Base-by-base conservation (phyloP, 2,888 invertebrate genomes). In the Lepidocyrtinus sp. region DNA sequence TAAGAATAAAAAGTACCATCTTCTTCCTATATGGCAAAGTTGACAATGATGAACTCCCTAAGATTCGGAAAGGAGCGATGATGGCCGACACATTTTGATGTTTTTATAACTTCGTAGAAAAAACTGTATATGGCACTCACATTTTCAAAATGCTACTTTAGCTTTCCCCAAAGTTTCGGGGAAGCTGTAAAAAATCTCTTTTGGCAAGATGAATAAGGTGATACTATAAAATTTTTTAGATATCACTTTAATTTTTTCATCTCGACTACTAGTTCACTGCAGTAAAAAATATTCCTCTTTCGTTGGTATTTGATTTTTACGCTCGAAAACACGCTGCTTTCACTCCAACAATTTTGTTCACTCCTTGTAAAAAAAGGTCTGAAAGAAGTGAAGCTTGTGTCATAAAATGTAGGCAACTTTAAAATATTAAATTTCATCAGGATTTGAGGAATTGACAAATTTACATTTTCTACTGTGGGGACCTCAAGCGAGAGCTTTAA, bases 11-110 rank as follows among this genome's bases (percentile, higher is more conserved):
- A 26, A 46, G 25, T 36, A 2, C 24, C 9, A 19, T 21, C 22
- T 24, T n/a, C n/a, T 68, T 19, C 46, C 61, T 68, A 68, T 64
- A 76, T 55, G 70, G 55, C 64, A 64, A 70, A 50, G 74, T 79
- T 74, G 69, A 74, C 74, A 74, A 70, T 74, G 79, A 74, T 79
- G 69, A 74, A 79, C 74, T 79, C 46, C 63, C 55, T 25, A 55
- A 68, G 69, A 79, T 74, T 79, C 74, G 79, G 70, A 70, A 79
- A 69, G 59, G 27, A 22, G 70, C 78, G 78, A 69, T 68, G 63
- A 68, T 61, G 25, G 73, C 73, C 78, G 78, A 78, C 72, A 68
- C 27, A 55, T 78, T 67, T 68, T 73, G 46, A 69, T 78, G 68
- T 59, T 79, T 69, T 72, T 36, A 36, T 36, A 36, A 36, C 36